Conservation (phyloP, 2,888 invertebrate species). For the Habroteleia sp. region DNA sequence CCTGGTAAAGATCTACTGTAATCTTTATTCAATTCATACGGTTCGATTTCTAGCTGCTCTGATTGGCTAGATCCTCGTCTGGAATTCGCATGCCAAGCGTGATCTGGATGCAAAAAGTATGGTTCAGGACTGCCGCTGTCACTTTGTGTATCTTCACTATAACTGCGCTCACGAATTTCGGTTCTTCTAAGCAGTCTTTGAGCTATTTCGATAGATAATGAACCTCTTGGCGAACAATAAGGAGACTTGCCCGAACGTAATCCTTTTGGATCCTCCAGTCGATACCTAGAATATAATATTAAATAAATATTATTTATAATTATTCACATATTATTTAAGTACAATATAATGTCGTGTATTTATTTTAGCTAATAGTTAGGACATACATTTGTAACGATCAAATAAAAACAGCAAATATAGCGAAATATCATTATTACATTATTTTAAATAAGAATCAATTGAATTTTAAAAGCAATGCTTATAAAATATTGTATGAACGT, state of each 20-base stretch:
- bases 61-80: slow-evolving; percentile 94
- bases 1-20: slow-evolving; percentile 93
- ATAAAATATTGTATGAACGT: too few species aligned
- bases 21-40: slow-evolving; percentile 92
- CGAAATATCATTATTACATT: too few species aligned
- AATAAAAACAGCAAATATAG: too few species aligned
- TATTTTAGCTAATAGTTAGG: too few species aligned
- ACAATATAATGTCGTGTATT: too few species aligned
- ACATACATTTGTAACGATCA: too few species aligned
- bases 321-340: too few species aligned
- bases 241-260: slow-evolving; percentile 87
- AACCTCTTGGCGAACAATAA: slow-evolving; percentile 90
- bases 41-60: slow-evolving; percentile 91
- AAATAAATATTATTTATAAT: too few species aligned
- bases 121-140: slow-evolving; percentile 81
- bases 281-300: too few species aligned
- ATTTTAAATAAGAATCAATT: too few species aligned
- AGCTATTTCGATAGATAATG: slow-evolving; percentile 86
- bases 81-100: slow-evolving; percentile 89
- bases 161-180: slow-evolving; percentile 86
- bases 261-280: slow-evolving; percentile 89
- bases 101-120: slow-evolving; percentile 91
- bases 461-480: too few species aligned
- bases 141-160: slow-evolving; percentile 80
- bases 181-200: slow-evolving; percentile 85